Base-by-base conservation (phyloP, 2,888 invertebrate species). In the Baccha elongata region DNA sequence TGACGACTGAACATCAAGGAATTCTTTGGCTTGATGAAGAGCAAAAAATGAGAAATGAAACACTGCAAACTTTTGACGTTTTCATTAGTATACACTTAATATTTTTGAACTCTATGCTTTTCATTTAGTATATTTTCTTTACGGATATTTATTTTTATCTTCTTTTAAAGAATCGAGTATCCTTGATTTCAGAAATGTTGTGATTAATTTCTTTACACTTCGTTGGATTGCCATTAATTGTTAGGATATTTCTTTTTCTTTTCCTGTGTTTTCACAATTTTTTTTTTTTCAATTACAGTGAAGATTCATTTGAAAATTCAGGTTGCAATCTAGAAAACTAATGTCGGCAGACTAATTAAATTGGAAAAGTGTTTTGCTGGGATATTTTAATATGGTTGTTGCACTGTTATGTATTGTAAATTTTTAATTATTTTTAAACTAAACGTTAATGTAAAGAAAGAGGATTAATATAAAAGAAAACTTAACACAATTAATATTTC, bases 51-150 rank as follows among this genome's bases (percentile, higher is more conserved):
- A 52, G 37, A 68, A 75, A 75, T 37, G 21, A 48, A 29, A 64
- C 42, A 32, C 62, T 32, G 13, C 17, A 17, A 64, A 32, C 26
- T 62, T 62, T 64, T 64, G 69, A 71, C 76, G 53, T 76, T 76
- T 64, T 71, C 62, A 71, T 64, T 52, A 69, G 37, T 55, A 40
- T 11, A 55, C 53, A 46, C 37, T 69, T 55, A 44, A 68, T 68
- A 32, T 60, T 75, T 58, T 52, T 75, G 68, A 69, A 62, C 48
- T 50, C 19, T 62, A 26, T 21, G 19, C 15, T 5, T 46, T 35
- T 19, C 3, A 35, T 32, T 53, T 35, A n/a, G 11, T 32, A 23
- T 50, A 15, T 23, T 23, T 23, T 48, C 15, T 29, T 15, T 40
- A 32, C 29, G 13, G 13, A 10, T 44, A 29, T 50, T 52, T 52